A percentile compares a stretch with the other conserved stretches of the same genome.
phyloP scores from a whole-genome alignment of 2,797 vertebrate species.

The Sciurus carolinensis region DNA sequence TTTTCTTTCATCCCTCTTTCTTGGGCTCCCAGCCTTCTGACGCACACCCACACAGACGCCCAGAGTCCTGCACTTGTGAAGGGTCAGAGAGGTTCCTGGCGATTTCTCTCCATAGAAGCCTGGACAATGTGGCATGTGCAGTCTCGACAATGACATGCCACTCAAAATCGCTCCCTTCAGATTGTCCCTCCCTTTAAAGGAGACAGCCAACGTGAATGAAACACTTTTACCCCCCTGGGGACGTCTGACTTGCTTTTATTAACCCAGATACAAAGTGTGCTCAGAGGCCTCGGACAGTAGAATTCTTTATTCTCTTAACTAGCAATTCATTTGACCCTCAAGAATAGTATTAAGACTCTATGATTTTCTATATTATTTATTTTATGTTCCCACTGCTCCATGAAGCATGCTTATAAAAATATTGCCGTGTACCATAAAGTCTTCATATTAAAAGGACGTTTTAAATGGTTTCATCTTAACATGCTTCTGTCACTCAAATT shows the following conservation, averaged over 20 bases:
- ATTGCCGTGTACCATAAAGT: constrained; percentile 83
- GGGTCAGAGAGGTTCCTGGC: constrained; percentile 83
- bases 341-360: constrained; percentile 83
- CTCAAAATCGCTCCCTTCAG: constrained; percentile 80
- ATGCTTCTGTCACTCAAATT: constrained; percentile 89
- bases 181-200: constrained; percentile 87
- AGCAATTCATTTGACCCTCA: constrained; percentile 77
- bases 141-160: constrained; percentile 85
- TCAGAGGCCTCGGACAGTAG: constrained; percentile 73
- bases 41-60: neutral
- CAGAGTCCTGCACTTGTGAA: constrained; percentile 7
- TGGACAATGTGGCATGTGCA: constrained; percentile 85
- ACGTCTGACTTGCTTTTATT: constrained; percentile 83
- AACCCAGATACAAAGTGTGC: constrained; percentile 83
- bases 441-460: constrained; percentile 88
- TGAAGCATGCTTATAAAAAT: constrained; percentile 85
- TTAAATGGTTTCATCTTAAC: constrained; percentile 88
- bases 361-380: constrained; percentile 84
- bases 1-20: constrained; percentile 80
- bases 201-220: constrained; percentile 77
- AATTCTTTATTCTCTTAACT: constrained; percentile 82
- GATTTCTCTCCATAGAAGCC: constrained; percentile 83
- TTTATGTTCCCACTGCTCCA: constrained; percentile 80
- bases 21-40: constrained; percentile 67
- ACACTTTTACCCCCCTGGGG: constrained; percentile 74